Base-by-base conservation (phyloP, 2,797 vertebrate genomes). In the Hoplostethus atlanticus region DNA sequence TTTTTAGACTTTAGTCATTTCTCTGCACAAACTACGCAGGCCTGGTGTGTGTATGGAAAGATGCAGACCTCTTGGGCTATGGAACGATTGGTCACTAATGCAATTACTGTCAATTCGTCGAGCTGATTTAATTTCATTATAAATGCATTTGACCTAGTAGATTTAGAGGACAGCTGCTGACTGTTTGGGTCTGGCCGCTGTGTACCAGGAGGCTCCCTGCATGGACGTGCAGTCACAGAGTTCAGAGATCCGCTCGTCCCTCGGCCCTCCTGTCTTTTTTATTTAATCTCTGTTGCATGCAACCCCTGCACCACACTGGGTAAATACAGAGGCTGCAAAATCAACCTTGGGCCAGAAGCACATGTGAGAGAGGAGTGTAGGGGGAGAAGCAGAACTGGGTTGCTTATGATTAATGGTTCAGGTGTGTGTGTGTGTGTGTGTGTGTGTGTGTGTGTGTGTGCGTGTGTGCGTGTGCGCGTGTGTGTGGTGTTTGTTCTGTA, bases 241-340 rank as follows among this genome's bases (percentile, higher is more conserved):
- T 65, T 81, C 48, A 75, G 73, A 56, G 54, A 64, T 59, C 13
- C 38, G 56, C 68, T 59, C 56, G 9, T 13, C 52, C 47, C 46
- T 4, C 47, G 42, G 48, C 55, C 36, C 70, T 42, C 47, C 74
- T 21, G 71, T 73, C 77, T 71, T 68, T 88, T 78, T 84, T 58
- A 72, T 83, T 74, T 80, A 85, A 87, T 89, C 79, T 87, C 76
- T 67, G 46, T 0, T 55, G 75, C 77, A 78, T 79, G 71, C 56
- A 66, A 81, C 78, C 83, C 74, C 79, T 87, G 83, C 77, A 70
- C 66, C 71, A 15, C 56, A 50, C 70, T 59, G 83, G 75, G 85
- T 89, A 83, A 89, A 88, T 83, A 86, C 79, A 85, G 76, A 85
- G 62, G 77, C 85, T 80, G 87, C 85, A 84, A 79, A 87, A 87